A percentile compares a stretch with the other conserved stretches of the same genome.
These are phyloP conservation scores for Odontomachus brunneus DNA, from an alignment of 1,140 invertebrate species.

Conservation along the genomic window DNA sequence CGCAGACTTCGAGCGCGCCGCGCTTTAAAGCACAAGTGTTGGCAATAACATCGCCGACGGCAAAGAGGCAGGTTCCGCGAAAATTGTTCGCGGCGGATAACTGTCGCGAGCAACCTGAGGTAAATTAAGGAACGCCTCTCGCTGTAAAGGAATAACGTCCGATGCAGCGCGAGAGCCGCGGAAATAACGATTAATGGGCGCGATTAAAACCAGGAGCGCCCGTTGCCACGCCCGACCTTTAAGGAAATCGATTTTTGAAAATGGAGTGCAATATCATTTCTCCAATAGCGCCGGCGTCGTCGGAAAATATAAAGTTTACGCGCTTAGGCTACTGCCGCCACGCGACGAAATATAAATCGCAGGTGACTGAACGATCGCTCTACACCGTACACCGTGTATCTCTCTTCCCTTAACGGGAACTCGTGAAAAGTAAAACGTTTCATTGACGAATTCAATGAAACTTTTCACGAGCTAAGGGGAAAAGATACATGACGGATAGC, in stretches of 20 bases:
- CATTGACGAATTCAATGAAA: too few species aligned
- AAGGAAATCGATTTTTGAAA: slow-evolving; percentile 51
- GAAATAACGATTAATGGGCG: slow-evolving; percentile 51
- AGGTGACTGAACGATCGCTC: not conserved
- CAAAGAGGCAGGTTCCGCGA: slow-evolving; percentile 17
- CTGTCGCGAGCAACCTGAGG: slow-evolving; percentile 24
- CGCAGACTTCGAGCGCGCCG: not conserved
- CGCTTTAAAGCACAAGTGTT: not conserved
- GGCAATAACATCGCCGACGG: slow-evolving; percentile 1
- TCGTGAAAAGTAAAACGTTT: too few species aligned
- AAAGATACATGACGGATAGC: too few species aligned
- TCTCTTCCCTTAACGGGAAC: too few species aligned
- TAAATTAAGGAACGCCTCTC: slow-evolving; percentile 52
- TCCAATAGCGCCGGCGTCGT: not conserved
- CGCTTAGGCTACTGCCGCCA: slow-evolving; percentile 14
- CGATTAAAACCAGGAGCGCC: slow-evolving; percentile 42
- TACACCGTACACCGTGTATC: too few species aligned
- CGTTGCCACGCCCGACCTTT: slow-evolving; percentile 1
- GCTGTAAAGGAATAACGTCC: slow-evolving; percentile 34
- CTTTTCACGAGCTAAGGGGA: too few species aligned
- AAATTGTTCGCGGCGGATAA: slow-evolving; percentile 38
- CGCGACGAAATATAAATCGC: slow-evolving; percentile 31
- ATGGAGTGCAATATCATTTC: slow-evolving; percentile 23
- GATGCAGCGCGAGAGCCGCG: slow-evolving; percentile 8
- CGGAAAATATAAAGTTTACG: slow-evolving; percentile 30